Percentiles rank a stretch among this genome's conserved stretches.
Conservation (phyloP, 2,888 invertebrate species). For the Lamellibrachia satsuma region DNA sequence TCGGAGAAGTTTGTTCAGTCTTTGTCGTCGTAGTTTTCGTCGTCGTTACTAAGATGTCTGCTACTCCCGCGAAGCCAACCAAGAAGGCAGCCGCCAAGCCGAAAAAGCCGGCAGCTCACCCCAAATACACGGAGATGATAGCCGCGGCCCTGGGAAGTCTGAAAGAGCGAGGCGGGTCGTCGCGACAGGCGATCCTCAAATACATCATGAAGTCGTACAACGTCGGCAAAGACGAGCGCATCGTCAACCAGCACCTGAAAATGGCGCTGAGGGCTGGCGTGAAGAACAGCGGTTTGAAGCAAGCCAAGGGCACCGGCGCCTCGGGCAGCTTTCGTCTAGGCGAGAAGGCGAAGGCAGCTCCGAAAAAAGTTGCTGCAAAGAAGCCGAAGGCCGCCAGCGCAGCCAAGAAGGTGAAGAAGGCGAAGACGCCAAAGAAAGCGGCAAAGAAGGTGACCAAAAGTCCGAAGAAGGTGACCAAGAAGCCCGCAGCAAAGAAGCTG, state of each 20-base stretch:
- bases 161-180: conserved; percentile 67
- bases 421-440: conserved; percentile 30
- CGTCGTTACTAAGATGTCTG: neutral
- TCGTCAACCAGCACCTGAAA: conserved; percentile 63
- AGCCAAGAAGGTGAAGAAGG: conserved; percentile 31
- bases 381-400: conserved; percentile 54
- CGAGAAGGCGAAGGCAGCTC: conserved; percentile 56
- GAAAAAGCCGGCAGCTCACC: conserved; percentile 59
- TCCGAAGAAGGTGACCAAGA: conserved; percentile 19
- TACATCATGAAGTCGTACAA: conserved; percentile 65
- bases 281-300: conserved; percentile 60
- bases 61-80: conserved; percentile 37
- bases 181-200: conserved; percentile 67
- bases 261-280: conserved; percentile 64
- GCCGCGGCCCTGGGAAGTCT: conserved; percentile 62
- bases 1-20: neutral
- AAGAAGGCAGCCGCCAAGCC: conserved; percentile 47
- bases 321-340: conserved; percentile 44
- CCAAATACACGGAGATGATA: conserved; percentile 66
- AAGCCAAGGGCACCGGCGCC: conserved; percentile 50
- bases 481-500: conserved; percentile 26
- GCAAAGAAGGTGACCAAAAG: conserved; percentile 33
- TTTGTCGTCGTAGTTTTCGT: neutral
- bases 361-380: conserved; percentile 36
- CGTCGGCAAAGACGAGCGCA: conserved; percentile 60